Percentiles rank a stretch among this genome's conserved stretches.
These are phyloP conservation scores for Achatina immaculata DNA, from an alignment of 1,140 invertebrate genomes.

Conservation along the genomic window DNA sequence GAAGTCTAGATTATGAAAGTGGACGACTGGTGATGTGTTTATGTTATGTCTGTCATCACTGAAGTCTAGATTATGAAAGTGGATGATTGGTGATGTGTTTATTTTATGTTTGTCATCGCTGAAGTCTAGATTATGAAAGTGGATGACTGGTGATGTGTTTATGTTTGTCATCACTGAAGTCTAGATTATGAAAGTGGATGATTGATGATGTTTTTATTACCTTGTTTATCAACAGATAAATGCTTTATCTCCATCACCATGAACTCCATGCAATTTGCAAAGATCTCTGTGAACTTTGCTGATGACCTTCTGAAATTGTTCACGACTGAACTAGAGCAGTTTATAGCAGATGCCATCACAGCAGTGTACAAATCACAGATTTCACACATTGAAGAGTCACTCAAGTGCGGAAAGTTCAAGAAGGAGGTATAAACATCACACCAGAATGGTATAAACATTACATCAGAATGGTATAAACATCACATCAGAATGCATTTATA, in stretches of 20 bases:
- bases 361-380: conserved; percentile 80
- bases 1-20: no score
- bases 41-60: no score
- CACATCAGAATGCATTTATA: conserved; percentile 1
- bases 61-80: no score
- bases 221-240: conserved; percentile 74
- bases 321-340: conserved; percentile 77
- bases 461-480: background rate
- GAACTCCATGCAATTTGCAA: conserved; percentile 81
- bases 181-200: no score
- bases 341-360: conserved; percentile 77
- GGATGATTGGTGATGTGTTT: no score
- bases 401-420: conserved; percentile 75
- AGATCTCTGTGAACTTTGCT: conserved; percentile 77
- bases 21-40: no score
- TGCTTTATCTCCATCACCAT: conserved; percentile 79
- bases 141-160: no score
- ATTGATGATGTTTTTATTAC: no score
- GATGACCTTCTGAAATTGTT: conserved; percentile 80
- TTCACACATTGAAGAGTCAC: conserved; percentile 76
- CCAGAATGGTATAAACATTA: conserved; percentile 4
- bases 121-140: no score
- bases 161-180: no score
- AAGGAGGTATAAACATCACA: conserved; percentile 77
- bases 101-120: no score